Percentiles rank a stretch among this genome's conserved stretches.
These are phyloP conservation scores for Siphonodentalium dalli DNA, from an alignment of 2,888 invertebrate species.

Conservation along the genomic window DNA sequence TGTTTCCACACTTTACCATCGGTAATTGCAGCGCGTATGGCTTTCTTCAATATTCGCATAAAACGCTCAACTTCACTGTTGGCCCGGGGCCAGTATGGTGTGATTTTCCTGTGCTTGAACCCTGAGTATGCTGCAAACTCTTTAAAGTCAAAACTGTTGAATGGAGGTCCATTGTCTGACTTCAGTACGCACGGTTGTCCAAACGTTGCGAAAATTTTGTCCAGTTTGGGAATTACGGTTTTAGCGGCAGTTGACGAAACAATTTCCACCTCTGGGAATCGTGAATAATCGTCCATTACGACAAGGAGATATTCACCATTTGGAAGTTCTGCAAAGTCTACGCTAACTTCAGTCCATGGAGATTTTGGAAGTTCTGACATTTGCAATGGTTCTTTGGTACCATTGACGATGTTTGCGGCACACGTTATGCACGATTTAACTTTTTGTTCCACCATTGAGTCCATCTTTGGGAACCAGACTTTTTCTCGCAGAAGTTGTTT, in stretches of 20 bases:
- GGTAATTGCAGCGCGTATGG: background rate
- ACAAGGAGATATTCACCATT: slow-evolving; percentile 26
- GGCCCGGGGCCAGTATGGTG: slow-evolving; percentile 13
- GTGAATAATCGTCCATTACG: slow-evolving; percentile 39
- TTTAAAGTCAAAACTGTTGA: slow-evolving; percentile 9
- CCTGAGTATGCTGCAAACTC: slow-evolving; percentile 4
- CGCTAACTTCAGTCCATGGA: too few relatives aligned
- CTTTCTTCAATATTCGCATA: slow-evolving; percentile 10
- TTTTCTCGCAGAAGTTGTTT: too few relatives aligned
- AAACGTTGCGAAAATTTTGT: slow-evolving; percentile 9
- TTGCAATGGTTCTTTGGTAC: too few relatives aligned
- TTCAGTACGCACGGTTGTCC: slow-evolving; percentile 11
- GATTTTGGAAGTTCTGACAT: too few relatives aligned
- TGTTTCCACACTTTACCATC: slow-evolving; percentile 8
- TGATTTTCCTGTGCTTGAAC: slow-evolving; percentile 21
- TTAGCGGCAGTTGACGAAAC: slow-evolving; percentile 14
- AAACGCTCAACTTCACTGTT: slow-evolving; percentile 14
- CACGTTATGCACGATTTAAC: too few relatives aligned
- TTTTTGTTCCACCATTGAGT: too few relatives aligned
- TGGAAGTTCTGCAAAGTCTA: too few relatives aligned
- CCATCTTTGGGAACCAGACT: too few relatives aligned
- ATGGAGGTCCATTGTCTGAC: slow-evolving; percentile 17
- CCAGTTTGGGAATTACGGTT: slow-evolving; percentile 20
- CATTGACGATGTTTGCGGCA: too few relatives aligned
- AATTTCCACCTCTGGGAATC: slow-evolving; percentile 20